phyloP scores from a whole-genome alignment of 2,888 invertebrate species.

The Pseudococcus viburni region DNA sequence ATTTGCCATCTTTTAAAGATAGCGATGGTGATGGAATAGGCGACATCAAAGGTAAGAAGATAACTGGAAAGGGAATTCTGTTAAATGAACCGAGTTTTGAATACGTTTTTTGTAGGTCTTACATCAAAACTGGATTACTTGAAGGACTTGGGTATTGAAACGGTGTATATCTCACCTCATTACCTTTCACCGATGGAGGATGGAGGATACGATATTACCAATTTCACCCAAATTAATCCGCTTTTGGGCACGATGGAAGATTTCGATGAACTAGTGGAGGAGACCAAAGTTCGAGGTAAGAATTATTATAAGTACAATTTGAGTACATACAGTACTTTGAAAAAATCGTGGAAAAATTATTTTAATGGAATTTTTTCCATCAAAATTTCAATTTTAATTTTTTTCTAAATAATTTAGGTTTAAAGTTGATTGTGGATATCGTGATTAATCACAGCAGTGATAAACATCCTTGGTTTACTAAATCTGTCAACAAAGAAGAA shows the following conservation, averaged over 20 bases:
- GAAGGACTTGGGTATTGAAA: conserved; percentile 55
- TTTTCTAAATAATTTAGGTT: not conserved
- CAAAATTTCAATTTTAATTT: not conserved
- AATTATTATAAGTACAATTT: not conserved
- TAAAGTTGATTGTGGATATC: not conserved
- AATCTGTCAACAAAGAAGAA: conserved; percentile 77
- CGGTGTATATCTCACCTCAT: conserved; percentile 56
- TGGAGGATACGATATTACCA: conserved; percentile 61
- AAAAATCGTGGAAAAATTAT: not conserved
- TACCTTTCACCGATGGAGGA: conserved; percentile 69
- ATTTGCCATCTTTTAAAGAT: conserved; percentile 24
- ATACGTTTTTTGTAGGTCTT: conserved; percentile 70
- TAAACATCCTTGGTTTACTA: conserved; percentile 85
- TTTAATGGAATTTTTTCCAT: not conserved
- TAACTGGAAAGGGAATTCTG: not conserved
- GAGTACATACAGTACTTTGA: not conserved
- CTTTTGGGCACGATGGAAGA: conserved; percentile 76
- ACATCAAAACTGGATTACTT: conserved; percentile 63
- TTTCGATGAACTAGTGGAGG: conserved; percentile 72
- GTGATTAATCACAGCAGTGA: conserved; percentile 85
- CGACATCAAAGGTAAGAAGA: conserved; percentile 23
- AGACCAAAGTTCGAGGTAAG: conserved; percentile 71
- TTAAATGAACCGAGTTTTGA: too few species aligned
- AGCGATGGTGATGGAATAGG: conserved; percentile 48
- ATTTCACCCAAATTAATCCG: conserved; percentile 45